A percentile compares a stretch with the other conserved stretches of the same genome.
Evolutionary conservation across 1,140 invertebrate species (phyloP).

Genomic region (Drosophila murphyi): DNA sequence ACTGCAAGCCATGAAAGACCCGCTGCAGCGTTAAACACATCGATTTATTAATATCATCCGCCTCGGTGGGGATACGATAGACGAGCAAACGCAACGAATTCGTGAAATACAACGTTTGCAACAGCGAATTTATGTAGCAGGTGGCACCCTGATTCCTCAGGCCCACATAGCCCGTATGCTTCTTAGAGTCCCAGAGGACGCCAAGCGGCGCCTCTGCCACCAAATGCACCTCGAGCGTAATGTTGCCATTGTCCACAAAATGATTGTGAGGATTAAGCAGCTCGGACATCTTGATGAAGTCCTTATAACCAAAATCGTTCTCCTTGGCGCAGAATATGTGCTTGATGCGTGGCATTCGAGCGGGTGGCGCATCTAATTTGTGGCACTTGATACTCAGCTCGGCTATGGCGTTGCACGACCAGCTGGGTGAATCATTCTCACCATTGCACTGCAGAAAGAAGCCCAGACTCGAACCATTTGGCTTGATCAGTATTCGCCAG

Average conservation of each 20-base stretch:
- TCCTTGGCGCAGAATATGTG: conserved; percentile 91
- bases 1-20: conserved; percentile 99
- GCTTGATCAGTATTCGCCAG: conserved; percentile 99
- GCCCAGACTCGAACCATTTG: conserved; percentile 91
- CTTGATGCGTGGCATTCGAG: conserved; percentile 90
- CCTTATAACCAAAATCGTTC: conserved; percentile 98
- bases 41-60: conserved; percentile 97
- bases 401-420: conserved; percentile 98
- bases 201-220: conserved; percentile 99
- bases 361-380: no score
- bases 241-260: conserved; percentile 97
- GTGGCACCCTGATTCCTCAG: conserved; percentile 99
- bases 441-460: conserved; percentile 97
- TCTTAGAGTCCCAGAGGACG: conserved; percentile 99
- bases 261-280: conserved; percentile 98
- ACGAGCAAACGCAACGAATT: conserved; percentile 96
- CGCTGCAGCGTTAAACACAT: conserved; percentile 96
- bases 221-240: conserved; percentile 97
- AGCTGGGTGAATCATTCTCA: conserved; percentile 96
- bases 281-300: conserved; percentile 87
- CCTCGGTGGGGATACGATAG: conserved; percentile 99
- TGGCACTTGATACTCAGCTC: conserved; percentile 89
- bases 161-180: conserved; percentile 99
- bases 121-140: conserved; percentile 99
- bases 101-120: conserved; percentile 99